Conservation (phyloP, 1,140 invertebrate genomes). For the Atopsyche davidsoni region DNA sequence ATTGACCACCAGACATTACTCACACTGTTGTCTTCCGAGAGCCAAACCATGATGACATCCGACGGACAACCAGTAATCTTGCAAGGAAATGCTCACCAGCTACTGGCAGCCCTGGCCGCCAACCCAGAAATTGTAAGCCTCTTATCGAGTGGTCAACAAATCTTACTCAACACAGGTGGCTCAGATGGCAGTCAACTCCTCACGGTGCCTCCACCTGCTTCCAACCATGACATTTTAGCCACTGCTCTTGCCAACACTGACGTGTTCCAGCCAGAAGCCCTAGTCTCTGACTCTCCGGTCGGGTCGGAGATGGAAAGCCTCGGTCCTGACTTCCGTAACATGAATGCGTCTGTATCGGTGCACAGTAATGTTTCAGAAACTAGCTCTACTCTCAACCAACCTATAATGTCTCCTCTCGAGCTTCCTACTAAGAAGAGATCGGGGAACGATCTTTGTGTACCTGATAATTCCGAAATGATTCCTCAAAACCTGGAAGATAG, state of each 20-base stretch:
- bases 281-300: slow-evolving; percentile 33
- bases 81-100: slow-evolving; percentile 23
- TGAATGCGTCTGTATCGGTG: slow-evolving; percentile 46
- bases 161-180: slow-evolving; percentile 37
- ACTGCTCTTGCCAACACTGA: slow-evolving; percentile 70
- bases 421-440: slow-evolving; percentile 54
- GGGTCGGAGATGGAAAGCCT: slow-evolving; percentile 38
- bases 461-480: slow-evolving; percentile 46
- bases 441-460: slow-evolving; percentile 38
- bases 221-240: slow-evolving; percentile 66
- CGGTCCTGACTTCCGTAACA: slow-evolving; percentile 48
- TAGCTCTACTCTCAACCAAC: slow-evolving; percentile 65
- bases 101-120: slow-evolving; percentile 22
- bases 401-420: slow-evolving; percentile 74
- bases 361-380: slow-evolving; percentile 61
- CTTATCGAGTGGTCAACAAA: slow-evolving; percentile 35
- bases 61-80: slow-evolving; percentile 26
- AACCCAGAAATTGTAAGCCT: slow-evolving; percentile 19
- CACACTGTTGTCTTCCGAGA: slow-evolving; percentile 23
- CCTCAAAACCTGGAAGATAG: slow-evolving; percentile 49
- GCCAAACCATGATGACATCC: slow-evolving; percentile 13
- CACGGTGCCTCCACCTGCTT: slow-evolving; percentile 35
- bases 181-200: slow-evolving; percentile 21
- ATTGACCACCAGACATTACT: slow-evolving; percentile 32
- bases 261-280: slow-evolving; percentile 58